Evolutionary conservation across 2,113 vertebrate genomes (phyloP), one percentile per base, ranked within the genome.

Genomic region (Gila orcuttii): DNA sequence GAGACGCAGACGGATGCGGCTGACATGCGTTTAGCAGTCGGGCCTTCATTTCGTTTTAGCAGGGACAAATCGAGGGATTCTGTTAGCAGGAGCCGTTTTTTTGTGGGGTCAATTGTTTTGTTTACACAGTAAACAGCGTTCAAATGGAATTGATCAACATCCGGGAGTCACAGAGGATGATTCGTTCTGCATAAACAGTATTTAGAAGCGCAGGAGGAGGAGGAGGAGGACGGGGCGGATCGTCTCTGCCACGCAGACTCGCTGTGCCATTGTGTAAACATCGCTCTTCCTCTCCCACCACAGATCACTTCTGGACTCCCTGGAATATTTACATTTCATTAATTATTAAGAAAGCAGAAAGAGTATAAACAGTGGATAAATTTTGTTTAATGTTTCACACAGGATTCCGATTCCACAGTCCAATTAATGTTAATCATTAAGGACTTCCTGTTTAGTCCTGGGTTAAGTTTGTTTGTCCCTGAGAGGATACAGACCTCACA

Each of bases 271-370:
- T 97, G 94, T 96, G 95, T 97, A 98, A 98, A 97, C 96, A 97
- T 93, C 93, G 95, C 94, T 94, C 95, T 96, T 94, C 95, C 95
- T 95, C 96, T 97, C 96, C 91, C 94, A 94, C 92, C 88, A 87
- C 90, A 93, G 91, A 96, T 96, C 94, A 92, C 93, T 94, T 91
- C 91, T 94, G 95, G 94, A 95, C 92, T 96, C 94, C 93, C 94
- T 90, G 93, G 93, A 95, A 94, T 97, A 97, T 98, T 98, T 98
- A 96, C 95, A 96, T 97, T 97, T 96, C 94, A 97, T 97, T 98
- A 97, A 97, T 98, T 96, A 97, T 97, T 97, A 94, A 95, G 95
- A 89, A 91, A 88, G 91, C 85, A 91, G 89, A 88, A 93, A 91
- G 91, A 81, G 87, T 90, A 95, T 96, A 97, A 98, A 97, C 96